phyloP scores from a whole-genome alignment of 2,113 vertebrate genomes.

The Callorhinus ursinus region DNA sequence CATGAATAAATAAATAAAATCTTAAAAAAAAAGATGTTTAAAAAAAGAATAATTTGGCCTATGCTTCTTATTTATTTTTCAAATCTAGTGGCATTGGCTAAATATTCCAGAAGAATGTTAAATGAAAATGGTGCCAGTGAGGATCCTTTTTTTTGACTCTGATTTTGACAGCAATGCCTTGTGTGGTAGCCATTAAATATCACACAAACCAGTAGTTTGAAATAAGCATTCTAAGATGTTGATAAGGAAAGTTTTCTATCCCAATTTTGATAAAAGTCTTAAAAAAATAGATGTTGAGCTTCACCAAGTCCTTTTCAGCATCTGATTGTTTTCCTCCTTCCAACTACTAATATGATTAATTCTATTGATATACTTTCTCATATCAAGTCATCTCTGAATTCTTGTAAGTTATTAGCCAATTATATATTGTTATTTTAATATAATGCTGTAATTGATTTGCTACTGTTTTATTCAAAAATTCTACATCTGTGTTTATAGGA shows the following conservation, averaged over 20 bases:
- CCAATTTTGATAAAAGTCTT: neutral
- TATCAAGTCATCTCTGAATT: constrained; percentile 36
- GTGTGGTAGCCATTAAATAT: neutral
- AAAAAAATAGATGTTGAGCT: neutral
- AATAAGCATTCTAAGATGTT: neutral
- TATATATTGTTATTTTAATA: constrained; percentile 9
- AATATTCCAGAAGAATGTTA: neutral
- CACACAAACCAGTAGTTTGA: neutral
- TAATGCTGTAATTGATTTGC: neutral
- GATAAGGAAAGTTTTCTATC: neutral
- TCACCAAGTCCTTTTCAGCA: neutral
- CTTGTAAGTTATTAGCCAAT: neutral
- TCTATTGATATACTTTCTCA: neutral
- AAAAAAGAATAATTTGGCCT: neutral
- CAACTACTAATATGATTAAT: constrained; percentile 22
- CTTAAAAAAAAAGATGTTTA: too few relatives aligned
- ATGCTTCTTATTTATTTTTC: neutral
- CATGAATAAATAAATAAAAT: too few relatives aligned
- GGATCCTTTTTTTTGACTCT: neutral
- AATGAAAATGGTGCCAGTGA: neutral
- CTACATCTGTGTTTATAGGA: constrained; percentile 15
- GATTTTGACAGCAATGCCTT: neutral
- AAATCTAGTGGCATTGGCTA: neutral
- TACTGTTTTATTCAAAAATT: constrained; percentile 40
- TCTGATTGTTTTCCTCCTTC: neutral